Percentiles rank a stretch among this genome's conserved stretches.
Evolutionary conservation across 1,140 invertebrate species (phyloP).

Genomic region (Vanessa tameamea): DNA sequence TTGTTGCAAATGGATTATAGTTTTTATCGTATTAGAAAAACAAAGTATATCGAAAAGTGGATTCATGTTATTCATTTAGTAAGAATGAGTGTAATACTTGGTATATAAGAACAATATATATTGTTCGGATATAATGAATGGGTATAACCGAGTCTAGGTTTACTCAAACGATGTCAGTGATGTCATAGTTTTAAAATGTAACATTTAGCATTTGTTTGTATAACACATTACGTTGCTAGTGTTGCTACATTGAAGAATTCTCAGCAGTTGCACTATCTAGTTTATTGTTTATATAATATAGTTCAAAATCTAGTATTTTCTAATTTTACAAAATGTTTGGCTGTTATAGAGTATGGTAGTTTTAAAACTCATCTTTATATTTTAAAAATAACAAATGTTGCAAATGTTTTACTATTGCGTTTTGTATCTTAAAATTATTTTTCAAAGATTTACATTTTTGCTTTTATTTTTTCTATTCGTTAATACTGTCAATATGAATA

Average conservation of each 20-base stretch:
- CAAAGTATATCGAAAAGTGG: too few species aligned
- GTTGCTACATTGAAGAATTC: constrained; percentile 21
- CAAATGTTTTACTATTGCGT: too few species aligned
- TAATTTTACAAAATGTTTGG: background rate
- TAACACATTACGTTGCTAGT: constrained; percentile 26
- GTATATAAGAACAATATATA: background rate
- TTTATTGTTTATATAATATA: constrained; percentile 23
- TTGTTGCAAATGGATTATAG: too few species aligned
- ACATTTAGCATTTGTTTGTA: constrained; percentile 33
- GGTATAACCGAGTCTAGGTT: background rate
- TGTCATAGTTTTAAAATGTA: constrained; percentile 25
- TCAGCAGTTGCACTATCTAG: constrained; percentile 27
- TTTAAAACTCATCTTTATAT: too few species aligned
- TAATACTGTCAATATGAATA: too few species aligned
- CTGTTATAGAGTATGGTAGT: background rate
- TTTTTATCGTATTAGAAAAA: too few species aligned
- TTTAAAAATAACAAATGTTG: too few species aligned
- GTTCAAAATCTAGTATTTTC: background rate
- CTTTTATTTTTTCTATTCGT: too few species aligned
- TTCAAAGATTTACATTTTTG: too few species aligned
- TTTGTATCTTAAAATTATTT: too few species aligned
- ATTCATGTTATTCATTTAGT: too few species aligned
- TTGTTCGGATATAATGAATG: background rate
- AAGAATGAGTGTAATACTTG: too few species aligned
- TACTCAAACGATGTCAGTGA: constrained; percentile 7